Base-by-base conservation (phyloP, 2,797 vertebrate genomes). In the Phalloptychus januarius region DNA sequence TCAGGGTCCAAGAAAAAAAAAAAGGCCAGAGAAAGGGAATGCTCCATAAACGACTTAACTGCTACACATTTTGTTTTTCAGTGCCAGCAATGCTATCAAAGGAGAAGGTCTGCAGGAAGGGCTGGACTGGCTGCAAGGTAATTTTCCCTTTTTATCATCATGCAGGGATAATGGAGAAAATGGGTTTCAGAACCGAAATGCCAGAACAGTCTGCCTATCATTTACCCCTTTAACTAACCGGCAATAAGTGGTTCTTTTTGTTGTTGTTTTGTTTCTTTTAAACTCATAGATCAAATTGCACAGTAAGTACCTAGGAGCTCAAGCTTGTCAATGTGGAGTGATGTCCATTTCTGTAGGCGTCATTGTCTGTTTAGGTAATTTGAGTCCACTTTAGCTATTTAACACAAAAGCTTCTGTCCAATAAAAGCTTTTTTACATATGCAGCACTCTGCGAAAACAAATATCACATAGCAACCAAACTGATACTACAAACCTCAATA, bases 51-150 rank as follows among this genome's bases (percentile, higher is more conserved):
- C 63, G 83, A 86, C 90, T 92, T 85, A 89, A 84, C 85, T 73
- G 72, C 40, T 78, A 18, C 18, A 58, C 71, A 70, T 83, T 56
- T 84, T 74, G 31, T 83, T 94, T 96, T 96, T 91, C 91, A 99
- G 98, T 93, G 97, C 97, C 83, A 99, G 98, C 87, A 96, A 99
- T 87, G 98, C 97, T 76, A 94, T 99, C 80, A 97, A 97, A 94
- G 98, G 97, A 85, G 98, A 99, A 85, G 98, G 98, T 71, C 92
- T 99, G 13, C 97, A 98, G 87, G 98, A 99, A 91, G 98, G 98
- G 42, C 95, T 99, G 83, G 98, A 98, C 90, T 99, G 98, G 98
- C 96, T 99, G 72, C 98, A 99, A 96, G 98, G 98, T 99, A 97
- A 80, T 7, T 7, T 23, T 44, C 56, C 33, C 1, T 33, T 73